These are phyloP conservation scores for Timandra comae DNA, from an alignment of 2,888 invertebrate genomes.

Conservation along the genomic window DNA sequence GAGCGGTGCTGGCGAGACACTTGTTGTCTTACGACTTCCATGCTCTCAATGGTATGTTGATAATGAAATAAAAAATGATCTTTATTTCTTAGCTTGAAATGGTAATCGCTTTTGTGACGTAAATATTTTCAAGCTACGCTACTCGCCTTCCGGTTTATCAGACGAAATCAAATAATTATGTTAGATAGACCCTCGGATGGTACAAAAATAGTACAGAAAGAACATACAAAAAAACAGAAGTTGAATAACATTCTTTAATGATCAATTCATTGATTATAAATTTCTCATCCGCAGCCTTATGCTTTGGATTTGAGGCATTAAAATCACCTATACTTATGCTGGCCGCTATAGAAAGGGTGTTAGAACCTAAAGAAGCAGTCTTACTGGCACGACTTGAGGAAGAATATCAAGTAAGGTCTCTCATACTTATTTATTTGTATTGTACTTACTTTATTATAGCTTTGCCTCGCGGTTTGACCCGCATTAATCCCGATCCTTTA, in stretches of 20 bases:
- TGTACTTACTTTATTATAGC: too few relatives aligned
- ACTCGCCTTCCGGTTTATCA: too few relatives aligned
- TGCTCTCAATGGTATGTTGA: constrained; percentile 84
- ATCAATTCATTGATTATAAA: too few relatives aligned
- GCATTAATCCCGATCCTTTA: too few relatives aligned
- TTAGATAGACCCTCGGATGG: neutral
- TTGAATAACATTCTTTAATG: neutral
- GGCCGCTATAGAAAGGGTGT: constrained; percentile 86
- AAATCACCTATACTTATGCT: constrained; percentile 93
- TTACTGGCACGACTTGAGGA: constrained; percentile 91
- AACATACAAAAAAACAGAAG: neutral
- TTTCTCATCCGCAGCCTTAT: constrained; percentile 79
- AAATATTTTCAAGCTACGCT: too few relatives aligned
- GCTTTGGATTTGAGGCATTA: constrained; percentile 90
- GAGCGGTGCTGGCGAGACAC: constrained; percentile 83
- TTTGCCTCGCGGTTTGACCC: too few relatives aligned
- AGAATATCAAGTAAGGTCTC: constrained; percentile 90
- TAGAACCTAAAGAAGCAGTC: constrained; percentile 89
- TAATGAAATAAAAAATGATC: too few relatives aligned
- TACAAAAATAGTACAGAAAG: neutral
- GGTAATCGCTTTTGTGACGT: too few relatives aligned
- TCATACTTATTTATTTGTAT: too few relatives aligned
- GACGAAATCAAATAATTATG: neutral
- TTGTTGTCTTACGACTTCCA: constrained; percentile 88
- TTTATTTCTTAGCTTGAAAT: too few relatives aligned